Percentiles rank a stretch among this genome's conserved stretches.
phyloP scores from a whole-genome alignment of 2,888 invertebrate species.

The Pinctada fucata region DNA sequence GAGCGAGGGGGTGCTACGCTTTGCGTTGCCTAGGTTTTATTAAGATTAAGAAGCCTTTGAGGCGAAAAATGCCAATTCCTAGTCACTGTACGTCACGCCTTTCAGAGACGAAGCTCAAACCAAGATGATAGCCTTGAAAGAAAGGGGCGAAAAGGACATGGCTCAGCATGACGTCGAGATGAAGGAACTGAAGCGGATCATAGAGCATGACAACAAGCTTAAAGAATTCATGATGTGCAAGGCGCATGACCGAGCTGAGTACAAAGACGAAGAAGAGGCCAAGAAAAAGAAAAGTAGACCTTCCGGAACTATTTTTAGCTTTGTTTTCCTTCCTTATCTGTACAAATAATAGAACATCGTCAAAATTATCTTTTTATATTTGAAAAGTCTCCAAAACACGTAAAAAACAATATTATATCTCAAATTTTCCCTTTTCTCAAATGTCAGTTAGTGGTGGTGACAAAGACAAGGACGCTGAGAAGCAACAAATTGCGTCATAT shows the following conservation, averaged over 20 bases:
- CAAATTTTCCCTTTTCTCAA: no score
- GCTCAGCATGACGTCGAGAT: constrained; percentile 85
- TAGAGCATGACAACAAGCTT: constrained; percentile 89
- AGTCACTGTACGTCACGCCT: neutral
- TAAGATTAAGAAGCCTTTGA: no score
- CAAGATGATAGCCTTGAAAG: constrained; percentile 87
- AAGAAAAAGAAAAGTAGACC: constrained; percentile 56
- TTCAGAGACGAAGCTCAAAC: constrained; percentile 78
- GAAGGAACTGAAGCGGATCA: constrained; percentile 87
- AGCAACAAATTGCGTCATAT: constrained; percentile 84
- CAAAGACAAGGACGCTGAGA: constrained; percentile 81
- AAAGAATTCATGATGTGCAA: constrained; percentile 90
- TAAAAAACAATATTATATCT: no score
- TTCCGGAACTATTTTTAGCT: neutral
- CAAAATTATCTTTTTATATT: no score
- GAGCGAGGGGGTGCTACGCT: no score
- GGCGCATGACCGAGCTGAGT: constrained; percentile 81
- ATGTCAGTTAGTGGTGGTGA: constrained; percentile 78
- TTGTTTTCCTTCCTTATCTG: neutral
- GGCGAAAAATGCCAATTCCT: no score
- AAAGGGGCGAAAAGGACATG: constrained; percentile 85
- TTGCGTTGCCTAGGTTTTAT: no score
- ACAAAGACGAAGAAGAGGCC: constrained; percentile 78
- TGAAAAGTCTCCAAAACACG: no score
- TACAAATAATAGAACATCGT: no score